phyloP scores from a whole-genome alignment of 2,888 invertebrate genomes.

The Mythimna impura region DNA sequence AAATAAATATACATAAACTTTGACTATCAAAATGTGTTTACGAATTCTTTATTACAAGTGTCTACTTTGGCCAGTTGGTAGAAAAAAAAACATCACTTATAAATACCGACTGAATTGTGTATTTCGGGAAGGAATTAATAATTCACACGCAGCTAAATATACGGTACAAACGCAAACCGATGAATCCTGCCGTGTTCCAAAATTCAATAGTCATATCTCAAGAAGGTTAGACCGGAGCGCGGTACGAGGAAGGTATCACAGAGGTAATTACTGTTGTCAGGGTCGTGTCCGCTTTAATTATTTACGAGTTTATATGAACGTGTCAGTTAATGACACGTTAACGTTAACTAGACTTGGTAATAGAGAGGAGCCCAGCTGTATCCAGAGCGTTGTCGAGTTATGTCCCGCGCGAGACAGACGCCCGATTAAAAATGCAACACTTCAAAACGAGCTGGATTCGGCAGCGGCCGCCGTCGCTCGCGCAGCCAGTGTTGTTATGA shows the following conservation, averaged over 20 bases:
- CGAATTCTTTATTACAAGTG: slow-evolving; percentile 58
- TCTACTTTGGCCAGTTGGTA: slow-evolving; percentile 38
- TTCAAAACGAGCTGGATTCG: slow-evolving; percentile 87
- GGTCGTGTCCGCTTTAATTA: slow-evolving; percentile 84
- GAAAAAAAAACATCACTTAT: not conserved
- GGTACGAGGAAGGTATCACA: slow-evolving; percentile 64
- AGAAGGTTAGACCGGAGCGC: slow-evolving; percentile 44
- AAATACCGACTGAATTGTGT: slow-evolving; percentile 14
- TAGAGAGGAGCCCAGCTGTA: slow-evolving; percentile 87
- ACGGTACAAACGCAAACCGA: slow-evolving; percentile 33
- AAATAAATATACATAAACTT: slow-evolving; percentile 62
- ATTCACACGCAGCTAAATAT: slow-evolving; percentile 46
- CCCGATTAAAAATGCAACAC: slow-evolving; percentile 89
- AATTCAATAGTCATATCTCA: slow-evolving; percentile 60
- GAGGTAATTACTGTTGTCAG: slow-evolving; percentile 74
- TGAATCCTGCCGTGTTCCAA: slow-evolving; percentile 53
- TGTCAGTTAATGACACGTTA: slow-evolving; percentile 88
- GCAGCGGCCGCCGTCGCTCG: slow-evolving; percentile 85
- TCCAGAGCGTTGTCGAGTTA: slow-evolving; percentile 87
- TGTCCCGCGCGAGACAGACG: slow-evolving; percentile 89
- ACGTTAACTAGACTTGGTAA: slow-evolving; percentile 89
- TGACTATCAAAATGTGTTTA: slow-evolving; percentile 65
- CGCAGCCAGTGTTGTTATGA: slow-evolving; percentile 85
- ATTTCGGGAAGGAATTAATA: slow-evolving; percentile 31
- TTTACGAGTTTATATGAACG: slow-evolving; percentile 86